A percentile compares a stretch with the other conserved stretches of the same genome.
phyloP scores from a whole-genome alignment of 2,113 vertebrate genomes.

The Spheniscus mendiculus region DNA sequence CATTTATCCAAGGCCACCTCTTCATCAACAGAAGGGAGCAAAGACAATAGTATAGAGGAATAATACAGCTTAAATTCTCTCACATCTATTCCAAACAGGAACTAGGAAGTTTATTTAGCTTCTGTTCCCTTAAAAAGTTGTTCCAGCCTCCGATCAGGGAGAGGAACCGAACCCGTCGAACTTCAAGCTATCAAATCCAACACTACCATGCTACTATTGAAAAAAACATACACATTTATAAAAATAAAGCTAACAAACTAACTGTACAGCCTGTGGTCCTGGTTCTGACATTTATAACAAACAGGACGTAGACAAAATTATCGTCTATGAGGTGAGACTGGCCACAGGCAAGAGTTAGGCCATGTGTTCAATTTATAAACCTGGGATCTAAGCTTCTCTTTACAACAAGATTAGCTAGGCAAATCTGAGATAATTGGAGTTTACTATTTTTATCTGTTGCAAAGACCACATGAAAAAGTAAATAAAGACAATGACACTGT shows the following conservation, averaged over 20 bases:
- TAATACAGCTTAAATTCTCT: background rate
- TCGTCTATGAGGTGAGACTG: background rate
- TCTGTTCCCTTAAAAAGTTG: background rate
- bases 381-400: conserved; percentile 14
- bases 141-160: background rate
- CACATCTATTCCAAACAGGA: background rate
- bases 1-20: conserved; percentile 37
- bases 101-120: background rate
- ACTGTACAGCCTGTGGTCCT: background rate
- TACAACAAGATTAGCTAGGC: conserved; percentile 35
- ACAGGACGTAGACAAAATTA: background rate
- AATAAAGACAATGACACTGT: conserved; percentile 1
- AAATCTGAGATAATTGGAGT: conserved; percentile 4
- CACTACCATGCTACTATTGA: background rate
- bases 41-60: background rate
- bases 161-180: background rate
- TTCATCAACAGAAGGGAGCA: conserved; percentile 29
- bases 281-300: background rate
- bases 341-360: background rate
- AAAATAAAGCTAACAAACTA: conserved; percentile 16
- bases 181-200: background rate
- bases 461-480: background rate
- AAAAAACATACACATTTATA: background rate
- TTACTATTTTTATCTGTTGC: conserved; percentile 17
- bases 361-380: background rate